Conservation (phyloP, 2,113 vertebrate genomes). For the Archocentrus centrarchus region DNA sequence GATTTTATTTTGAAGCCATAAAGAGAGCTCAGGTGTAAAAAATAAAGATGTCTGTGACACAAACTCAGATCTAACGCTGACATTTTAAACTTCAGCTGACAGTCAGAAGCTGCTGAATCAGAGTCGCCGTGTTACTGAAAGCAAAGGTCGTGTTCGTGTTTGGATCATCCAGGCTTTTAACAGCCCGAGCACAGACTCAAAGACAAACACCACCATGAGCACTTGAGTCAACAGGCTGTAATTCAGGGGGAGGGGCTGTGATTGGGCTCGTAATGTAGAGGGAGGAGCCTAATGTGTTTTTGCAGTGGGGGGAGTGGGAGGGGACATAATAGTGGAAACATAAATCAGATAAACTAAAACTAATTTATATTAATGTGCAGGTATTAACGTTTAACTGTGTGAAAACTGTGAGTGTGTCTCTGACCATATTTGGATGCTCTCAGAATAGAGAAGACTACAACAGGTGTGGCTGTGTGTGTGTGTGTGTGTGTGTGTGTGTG, state of each 20-base stretch:
- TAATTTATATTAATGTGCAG: not conserved
- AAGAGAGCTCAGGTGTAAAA: not conserved
- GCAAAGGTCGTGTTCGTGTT: no score
- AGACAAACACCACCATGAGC: not conserved
- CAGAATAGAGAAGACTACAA: slow-evolving; percentile 87
- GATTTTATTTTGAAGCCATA: not conserved
- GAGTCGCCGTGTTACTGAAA: no score
- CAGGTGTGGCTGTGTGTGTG: slow-evolving; percentile 63
- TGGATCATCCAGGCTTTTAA: no score
- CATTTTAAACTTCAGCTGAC: not conserved
- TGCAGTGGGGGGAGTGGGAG: not conserved
- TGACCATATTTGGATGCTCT: slow-evolving; percentile 83
- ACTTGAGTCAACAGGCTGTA: not conserved
- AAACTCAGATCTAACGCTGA: not conserved
- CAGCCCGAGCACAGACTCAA: not conserved
- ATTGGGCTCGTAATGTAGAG: not conserved
- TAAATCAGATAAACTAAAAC: not conserved
- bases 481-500: no score
- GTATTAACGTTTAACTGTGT: not conserved
- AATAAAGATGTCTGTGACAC: not conserved
- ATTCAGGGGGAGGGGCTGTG: not conserved
- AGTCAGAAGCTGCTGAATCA: no score
- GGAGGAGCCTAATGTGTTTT: not conserved
- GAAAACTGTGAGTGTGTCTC: not conserved
- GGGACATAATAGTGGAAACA: not conserved